A percentile compares a stretch with the other conserved stretches of the same genome.
phyloP scores from a whole-genome alignment of 2,113 vertebrate genomes.

The Mirza zaza region DNA sequence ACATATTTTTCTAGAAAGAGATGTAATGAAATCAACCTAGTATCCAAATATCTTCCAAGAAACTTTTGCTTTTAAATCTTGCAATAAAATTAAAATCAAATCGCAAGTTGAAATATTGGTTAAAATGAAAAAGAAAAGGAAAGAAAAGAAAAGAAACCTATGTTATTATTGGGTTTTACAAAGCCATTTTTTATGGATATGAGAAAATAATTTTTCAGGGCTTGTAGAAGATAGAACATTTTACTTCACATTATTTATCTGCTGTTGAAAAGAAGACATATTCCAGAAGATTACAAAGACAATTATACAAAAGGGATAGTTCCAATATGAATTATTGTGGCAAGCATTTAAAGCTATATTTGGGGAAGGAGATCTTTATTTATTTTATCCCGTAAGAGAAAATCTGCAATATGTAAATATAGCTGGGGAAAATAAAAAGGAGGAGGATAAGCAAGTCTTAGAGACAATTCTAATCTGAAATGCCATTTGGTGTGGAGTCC shows the following conservation, averaged over 20 bases:
- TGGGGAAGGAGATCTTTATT: background rate
- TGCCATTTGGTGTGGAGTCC: background rate
- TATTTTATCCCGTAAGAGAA: background rate
- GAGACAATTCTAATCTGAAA: background rate
- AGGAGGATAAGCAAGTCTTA: background rate
- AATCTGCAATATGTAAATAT: background rate
- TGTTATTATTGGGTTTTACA: slow-evolving; percentile 5
- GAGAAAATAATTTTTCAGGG: background rate
- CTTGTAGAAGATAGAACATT: background rate
- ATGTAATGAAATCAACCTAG: background rate
- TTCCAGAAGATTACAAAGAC: background rate
- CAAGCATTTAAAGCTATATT: background rate
- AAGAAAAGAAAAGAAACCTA: background rate
- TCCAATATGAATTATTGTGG: background rate
- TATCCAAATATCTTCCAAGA: background rate
- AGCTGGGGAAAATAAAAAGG: background rate
- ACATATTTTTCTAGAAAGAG: slow-evolving; percentile 20
- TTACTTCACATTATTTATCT: slow-evolving; percentile 10
- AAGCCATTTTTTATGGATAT: background rate
- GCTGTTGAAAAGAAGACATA: background rate
- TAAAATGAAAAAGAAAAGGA: background rate
- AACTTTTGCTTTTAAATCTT: background rate
- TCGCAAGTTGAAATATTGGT: background rate
- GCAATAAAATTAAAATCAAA: slow-evolving; percentile 36
- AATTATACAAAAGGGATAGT: background rate